Evolutionary conservation across 2,113 vertebrate genomes (phyloP).

Genomic region (Isichthys henryi): DNA sequence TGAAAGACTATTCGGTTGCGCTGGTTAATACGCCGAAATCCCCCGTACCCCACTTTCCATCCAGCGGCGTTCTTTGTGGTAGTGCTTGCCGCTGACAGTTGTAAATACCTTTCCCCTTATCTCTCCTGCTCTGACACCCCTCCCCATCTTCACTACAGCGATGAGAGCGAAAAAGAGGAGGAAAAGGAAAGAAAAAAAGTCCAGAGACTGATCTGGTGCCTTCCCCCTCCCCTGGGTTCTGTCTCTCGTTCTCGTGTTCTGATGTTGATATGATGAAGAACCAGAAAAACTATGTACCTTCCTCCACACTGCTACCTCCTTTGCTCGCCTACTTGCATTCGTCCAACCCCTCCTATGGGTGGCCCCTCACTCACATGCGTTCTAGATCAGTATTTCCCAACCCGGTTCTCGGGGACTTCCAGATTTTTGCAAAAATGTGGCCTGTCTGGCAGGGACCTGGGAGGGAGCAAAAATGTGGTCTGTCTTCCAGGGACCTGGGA

Average conservation of each 20-base stretch:
- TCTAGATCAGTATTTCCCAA: neutral
- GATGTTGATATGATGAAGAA: slow-evolving; percentile 38
- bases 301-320: slow-evolving; percentile 20
- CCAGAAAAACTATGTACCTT: slow-evolving; percentile 30
- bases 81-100: neutral
- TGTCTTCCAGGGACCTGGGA: neutral
- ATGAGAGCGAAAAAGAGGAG: slow-evolving; percentile 8
- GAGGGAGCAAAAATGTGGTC: neutral
- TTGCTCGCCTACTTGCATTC: slow-evolving; percentile 12
- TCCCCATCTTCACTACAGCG: slow-evolving; percentile 12
- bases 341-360: slow-evolving; percentile 8
- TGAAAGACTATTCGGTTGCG: neutral
- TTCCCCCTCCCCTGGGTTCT: slow-evolving; percentile 40
- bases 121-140: neutral
- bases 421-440: neutral
- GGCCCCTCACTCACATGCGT: slow-evolving; percentile 1
- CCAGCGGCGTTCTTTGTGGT: neutral
- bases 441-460: neutral
- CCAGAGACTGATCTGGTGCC: slow-evolving; percentile 32
- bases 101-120: neutral
- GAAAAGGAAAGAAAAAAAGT: slow-evolving; percentile 29
- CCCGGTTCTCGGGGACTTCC: neutral
- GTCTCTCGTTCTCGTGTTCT: slow-evolving; percentile 8
- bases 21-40: neutral
- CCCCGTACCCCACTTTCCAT: slow-evolving; percentile 3